phyloP scores from a whole-genome alignment of 2,888 invertebrate species.

The Fragum fragum region DNA sequence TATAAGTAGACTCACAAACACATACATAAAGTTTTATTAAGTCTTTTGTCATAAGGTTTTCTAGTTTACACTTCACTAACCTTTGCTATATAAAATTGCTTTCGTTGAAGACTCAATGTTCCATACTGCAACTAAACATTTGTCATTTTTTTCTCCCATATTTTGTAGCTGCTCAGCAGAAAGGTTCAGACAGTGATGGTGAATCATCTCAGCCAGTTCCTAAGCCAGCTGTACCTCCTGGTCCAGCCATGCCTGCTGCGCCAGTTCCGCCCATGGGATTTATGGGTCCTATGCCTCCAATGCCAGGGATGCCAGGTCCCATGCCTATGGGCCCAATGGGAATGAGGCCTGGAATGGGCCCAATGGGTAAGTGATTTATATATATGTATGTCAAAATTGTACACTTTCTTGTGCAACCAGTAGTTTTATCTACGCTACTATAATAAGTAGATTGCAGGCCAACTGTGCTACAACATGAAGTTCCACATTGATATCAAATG shows the following conservation, averaged over 20 bases:
- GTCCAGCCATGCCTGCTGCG: slow-evolving; percentile 71
- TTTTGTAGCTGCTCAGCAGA: slow-evolving; percentile 27
- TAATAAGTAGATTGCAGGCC: too few species aligned
- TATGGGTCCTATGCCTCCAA: slow-evolving; percentile 77
- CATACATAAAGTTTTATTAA: too few species aligned
- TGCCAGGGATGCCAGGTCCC: slow-evolving; percentile 72
- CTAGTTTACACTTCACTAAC: too few species aligned
- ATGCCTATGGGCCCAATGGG: slow-evolving; percentile 82
- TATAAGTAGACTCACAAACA: too few species aligned
- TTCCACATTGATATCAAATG: too few species aligned
- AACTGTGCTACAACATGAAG: too few species aligned
- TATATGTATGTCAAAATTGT: neutral
- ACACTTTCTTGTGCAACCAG: too few species aligned
- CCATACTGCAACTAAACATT: too few species aligned
- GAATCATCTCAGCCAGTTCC: slow-evolving; percentile 54
- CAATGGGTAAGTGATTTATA: slow-evolving; percentile 64
- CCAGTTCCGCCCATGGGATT: slow-evolving; percentile 52
- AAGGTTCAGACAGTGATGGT: slow-evolving; percentile 59
- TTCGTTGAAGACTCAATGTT: too few species aligned
- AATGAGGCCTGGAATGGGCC: slow-evolving; percentile 81
- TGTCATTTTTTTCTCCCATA: too few species aligned
- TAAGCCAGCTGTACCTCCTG: slow-evolving; percentile 33
- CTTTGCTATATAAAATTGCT: too few species aligned
- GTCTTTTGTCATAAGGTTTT: neutral
- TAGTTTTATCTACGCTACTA: too few species aligned